phyloP scores from a whole-genome alignment of 2,888 invertebrate species.

The Strigamia transsilvanica region DNA sequence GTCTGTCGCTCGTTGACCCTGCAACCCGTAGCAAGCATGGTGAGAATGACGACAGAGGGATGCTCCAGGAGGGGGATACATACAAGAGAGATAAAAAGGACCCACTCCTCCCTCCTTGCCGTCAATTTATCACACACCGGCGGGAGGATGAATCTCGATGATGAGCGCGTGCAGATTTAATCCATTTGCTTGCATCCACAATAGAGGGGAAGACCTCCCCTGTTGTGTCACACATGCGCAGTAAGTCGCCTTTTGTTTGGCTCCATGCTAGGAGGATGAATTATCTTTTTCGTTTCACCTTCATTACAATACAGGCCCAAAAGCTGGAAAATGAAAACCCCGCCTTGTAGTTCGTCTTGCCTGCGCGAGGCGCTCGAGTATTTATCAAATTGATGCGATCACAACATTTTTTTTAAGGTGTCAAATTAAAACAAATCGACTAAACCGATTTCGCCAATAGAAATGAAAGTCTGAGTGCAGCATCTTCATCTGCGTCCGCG shows the following conservation, averaged over 20 bases:
- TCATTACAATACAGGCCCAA: neutral
- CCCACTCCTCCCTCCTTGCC: slow-evolving; percentile 1
- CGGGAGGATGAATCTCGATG: slow-evolving; percentile 8
- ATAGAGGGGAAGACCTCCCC: slow-evolving; percentile 8
- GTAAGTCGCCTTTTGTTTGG: neutral
- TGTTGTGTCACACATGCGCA: slow-evolving; percentile 8
- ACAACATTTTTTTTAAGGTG: neutral
- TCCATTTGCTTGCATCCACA: slow-evolving; percentile 8
- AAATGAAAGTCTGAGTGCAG: neutral
- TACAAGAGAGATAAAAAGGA: slow-evolving; percentile 3
- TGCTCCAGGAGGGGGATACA: neutral
- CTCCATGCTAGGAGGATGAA: slow-evolving; percentile 2
- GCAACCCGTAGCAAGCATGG: neutral
- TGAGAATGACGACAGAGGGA: slow-evolving; percentile 8
- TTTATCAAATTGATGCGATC: neutral
- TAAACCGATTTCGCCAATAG: neutral
- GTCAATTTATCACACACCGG: slow-evolving; percentile 8
- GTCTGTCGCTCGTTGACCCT: slow-evolving; percentile 3
- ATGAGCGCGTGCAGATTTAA: slow-evolving; percentile 8
- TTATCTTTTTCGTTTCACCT: slow-evolving; percentile 8
- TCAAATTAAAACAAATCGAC: slow-evolving; percentile 3
- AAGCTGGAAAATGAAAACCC: neutral
- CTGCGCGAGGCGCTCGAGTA: neutral
- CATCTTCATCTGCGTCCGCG: neutral
- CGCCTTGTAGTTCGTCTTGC: neutral